Evolutionary conservation across 2,113 vertebrate genomes (phyloP).

Genomic region (Cephalophus harveyi): DNA sequence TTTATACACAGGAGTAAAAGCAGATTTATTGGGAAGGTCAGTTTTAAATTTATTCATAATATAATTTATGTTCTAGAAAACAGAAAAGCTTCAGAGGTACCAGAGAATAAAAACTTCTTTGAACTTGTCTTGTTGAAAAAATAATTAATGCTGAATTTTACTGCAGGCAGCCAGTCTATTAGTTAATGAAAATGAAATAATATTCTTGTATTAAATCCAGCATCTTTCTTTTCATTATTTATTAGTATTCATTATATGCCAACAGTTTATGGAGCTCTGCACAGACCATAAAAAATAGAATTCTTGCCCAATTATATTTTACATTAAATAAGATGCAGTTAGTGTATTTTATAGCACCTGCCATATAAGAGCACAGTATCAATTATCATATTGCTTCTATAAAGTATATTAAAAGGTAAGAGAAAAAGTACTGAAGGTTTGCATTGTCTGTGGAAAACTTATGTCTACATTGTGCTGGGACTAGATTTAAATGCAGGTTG

Average conservation of each 20-base stretch:
- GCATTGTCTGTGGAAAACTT: background rate
- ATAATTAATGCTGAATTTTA: background rate
- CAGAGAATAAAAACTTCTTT: constrained; percentile 9
- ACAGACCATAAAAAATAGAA: background rate
- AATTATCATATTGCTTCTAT: background rate
- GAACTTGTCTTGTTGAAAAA: background rate
- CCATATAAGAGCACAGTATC: background rate
- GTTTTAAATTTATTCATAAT: background rate
- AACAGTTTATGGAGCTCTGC: background rate
- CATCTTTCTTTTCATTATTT: constrained; percentile 28
- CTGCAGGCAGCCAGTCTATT: background rate
- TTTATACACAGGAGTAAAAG: background rate
- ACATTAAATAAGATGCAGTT: background rate
- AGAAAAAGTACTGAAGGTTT: background rate
- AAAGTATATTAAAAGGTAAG: background rate
- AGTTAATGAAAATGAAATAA: background rate
- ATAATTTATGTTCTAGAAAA: background rate
- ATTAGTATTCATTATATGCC: background rate
- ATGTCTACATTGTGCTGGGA: background rate
- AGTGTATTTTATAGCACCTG: background rate
- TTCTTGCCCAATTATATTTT: background rate
- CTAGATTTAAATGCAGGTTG: background rate
- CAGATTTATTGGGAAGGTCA: background rate
- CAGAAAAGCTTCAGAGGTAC: background rate
- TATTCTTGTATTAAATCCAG: background rate